A percentile compares a stretch with the other conserved stretches of the same genome.
Evolutionary conservation across 2,113 vertebrate genomes (phyloP).

Genomic region (Probosciger aterrimus): DNA sequence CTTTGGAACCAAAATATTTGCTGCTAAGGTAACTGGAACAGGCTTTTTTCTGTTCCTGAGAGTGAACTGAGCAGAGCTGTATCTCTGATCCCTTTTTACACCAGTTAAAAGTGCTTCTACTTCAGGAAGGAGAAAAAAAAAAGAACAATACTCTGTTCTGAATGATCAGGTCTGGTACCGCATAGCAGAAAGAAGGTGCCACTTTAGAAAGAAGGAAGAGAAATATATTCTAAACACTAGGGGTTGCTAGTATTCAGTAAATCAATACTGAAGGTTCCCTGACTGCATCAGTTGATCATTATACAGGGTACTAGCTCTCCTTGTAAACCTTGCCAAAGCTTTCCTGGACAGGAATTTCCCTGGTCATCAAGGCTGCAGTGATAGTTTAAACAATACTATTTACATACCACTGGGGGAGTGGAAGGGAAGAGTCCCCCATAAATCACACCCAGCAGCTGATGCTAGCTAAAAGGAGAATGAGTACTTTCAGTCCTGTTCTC

Average conservation of each 20-base stretch:
- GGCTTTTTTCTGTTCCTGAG: background rate
- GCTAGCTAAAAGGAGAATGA: background rate
- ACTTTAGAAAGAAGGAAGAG: background rate
- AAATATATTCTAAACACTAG: background rate
- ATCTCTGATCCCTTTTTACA: background rate
- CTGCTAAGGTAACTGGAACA: slow-evolving; percentile 77
- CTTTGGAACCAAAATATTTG: slow-evolving; percentile 86
- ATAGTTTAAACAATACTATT: background rate
- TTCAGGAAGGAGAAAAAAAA: background rate
- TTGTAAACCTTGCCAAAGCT: background rate
- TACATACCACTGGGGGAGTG: background rate
- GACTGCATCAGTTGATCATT: background rate
- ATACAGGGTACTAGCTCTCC: background rate
- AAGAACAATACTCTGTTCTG: background rate
- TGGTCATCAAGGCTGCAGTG: background rate
- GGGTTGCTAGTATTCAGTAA: background rate
- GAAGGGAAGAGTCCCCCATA: background rate
- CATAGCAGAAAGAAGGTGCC: background rate
- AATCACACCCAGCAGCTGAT: background rate
- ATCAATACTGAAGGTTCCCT: background rate
- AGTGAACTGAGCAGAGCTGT: background rate
- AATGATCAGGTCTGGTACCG: background rate
- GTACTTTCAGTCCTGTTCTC: background rate
- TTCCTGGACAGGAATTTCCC: background rate
- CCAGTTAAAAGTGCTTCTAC: background rate